These are phyloP conservation scores for Diplodus sargus DNA, from an alignment of 2,797 vertebrate species.

Conservation along the genomic window DNA sequence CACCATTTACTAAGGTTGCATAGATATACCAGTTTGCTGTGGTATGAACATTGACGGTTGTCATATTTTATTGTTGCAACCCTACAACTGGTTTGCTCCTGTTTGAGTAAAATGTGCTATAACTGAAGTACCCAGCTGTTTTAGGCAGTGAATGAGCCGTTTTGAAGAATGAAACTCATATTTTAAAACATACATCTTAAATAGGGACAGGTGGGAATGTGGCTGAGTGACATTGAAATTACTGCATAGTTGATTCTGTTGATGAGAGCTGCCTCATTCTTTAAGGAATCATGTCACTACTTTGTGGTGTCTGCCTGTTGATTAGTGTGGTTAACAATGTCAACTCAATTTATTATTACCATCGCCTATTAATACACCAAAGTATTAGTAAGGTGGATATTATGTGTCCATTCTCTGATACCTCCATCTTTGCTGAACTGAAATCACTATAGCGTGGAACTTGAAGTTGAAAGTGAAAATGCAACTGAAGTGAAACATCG, in stretches of 20 bases:
- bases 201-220: not conserved
- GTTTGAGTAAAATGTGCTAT: not conserved
- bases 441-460: not conserved
- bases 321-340: not conserved
- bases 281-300: not conserved
- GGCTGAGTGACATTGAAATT: not conserved
- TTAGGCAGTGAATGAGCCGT: not conserved
- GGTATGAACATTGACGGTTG: too few species aligned
- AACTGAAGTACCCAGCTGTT: conserved; percentile 5
- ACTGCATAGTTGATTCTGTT: not conserved
- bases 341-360: not conserved
- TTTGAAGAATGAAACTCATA: not conserved
- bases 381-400: not conserved
- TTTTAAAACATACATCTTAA: not conserved
- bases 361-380: not conserved
- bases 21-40: too few species aligned
- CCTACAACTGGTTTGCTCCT: not conserved
- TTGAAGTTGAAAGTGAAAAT: conserved; percentile 29
- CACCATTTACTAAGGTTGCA: not conserved
- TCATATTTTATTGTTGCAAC: too few species aligned
- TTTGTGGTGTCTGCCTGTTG: not conserved
- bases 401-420: not conserved
- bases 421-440: not conserved
- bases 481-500: conserved; percentile 5
- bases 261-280: not conserved